Percentiles rank a stretch among this genome's conserved stretches.
Conservation (phyloP, 2,888 invertebrate genomes). For the Tipula vernalis region DNA sequence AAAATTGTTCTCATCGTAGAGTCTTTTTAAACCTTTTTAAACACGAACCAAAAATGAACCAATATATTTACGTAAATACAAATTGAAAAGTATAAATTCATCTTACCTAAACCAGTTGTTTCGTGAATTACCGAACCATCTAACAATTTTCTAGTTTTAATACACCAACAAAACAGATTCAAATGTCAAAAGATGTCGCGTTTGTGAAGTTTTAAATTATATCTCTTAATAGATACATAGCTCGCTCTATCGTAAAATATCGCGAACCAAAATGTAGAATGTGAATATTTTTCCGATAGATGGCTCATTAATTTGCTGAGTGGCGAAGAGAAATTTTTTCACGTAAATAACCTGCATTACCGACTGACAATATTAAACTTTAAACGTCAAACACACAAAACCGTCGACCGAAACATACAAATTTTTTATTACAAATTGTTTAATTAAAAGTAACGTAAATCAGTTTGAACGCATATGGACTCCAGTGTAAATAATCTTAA, state of each 20-base stretch:
- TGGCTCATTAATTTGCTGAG: background rate
- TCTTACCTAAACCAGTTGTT: too few species aligned
- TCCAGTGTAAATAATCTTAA: constrained; percentile 6
- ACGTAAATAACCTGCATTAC: background rate
- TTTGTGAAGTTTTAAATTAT: background rate
- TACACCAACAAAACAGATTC: too few species aligned
- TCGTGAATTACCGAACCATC: too few species aligned
- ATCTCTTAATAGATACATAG: background rate
- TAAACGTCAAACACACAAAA: background rate
- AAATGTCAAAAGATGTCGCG: too few species aligned
- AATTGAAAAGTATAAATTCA: too few species aligned
- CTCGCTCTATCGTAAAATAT: background rate
- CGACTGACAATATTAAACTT: background rate
- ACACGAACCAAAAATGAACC: too few species aligned
- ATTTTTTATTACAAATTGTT: background rate
- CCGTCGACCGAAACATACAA: background rate
- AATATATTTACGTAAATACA: too few species aligned
- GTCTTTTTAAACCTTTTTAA: too few species aligned
- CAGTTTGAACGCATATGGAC: background rate
- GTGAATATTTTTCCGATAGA: background rate
- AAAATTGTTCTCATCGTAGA: too few species aligned
- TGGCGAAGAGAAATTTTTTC: too few species aligned
- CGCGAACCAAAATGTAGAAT: background rate
- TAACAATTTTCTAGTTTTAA: too few species aligned
- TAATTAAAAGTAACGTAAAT: background rate